Evolutionary conservation across 2,113 vertebrate species (phyloP).

Genomic region (Ictalurus punctatus): DNA sequence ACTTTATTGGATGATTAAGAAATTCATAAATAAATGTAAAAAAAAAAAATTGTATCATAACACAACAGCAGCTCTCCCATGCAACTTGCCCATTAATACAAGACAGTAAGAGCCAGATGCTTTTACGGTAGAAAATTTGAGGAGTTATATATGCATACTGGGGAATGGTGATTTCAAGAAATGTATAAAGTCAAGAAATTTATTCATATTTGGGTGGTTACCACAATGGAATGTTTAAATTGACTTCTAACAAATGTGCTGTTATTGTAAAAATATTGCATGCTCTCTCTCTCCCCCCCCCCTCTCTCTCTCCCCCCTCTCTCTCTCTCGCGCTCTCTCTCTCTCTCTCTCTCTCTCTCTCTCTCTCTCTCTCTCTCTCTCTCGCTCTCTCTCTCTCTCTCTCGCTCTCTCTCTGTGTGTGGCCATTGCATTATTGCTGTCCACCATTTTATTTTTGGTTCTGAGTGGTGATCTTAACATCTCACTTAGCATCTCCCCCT

Average conservation of each 20-base stretch:
- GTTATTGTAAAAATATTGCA: conserved; percentile 2
- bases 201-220: neutral
- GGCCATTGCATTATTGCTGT: neutral
- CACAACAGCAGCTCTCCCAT: neutral
- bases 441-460: neutral
- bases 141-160: conserved; percentile 66
- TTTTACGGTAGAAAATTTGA: conserved; percentile 57
- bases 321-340: too few relatives aligned
- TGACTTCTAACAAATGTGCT: neutral
- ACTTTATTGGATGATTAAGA: neutral
- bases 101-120: conserved; percentile 58
- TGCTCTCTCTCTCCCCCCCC: neutral
- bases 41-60: neutral
- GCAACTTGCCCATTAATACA: conserved; percentile 7
- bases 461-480: neutral
- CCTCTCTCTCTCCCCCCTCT: too few relatives aligned
- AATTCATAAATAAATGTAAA: neutral
- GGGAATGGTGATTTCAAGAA: conserved; percentile 61
- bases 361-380: too few relatives aligned
- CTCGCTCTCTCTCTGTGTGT: neutral
- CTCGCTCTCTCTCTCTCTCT: too few relatives aligned
- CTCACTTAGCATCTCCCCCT: neutral
- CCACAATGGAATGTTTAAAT: neutral
- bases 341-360: too few relatives aligned
- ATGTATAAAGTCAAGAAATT: conserved; percentile 63